Evolutionary conservation across 2,113 vertebrate species (phyloP).

Genomic region (Phalacrocorax pelagicus): DNA sequence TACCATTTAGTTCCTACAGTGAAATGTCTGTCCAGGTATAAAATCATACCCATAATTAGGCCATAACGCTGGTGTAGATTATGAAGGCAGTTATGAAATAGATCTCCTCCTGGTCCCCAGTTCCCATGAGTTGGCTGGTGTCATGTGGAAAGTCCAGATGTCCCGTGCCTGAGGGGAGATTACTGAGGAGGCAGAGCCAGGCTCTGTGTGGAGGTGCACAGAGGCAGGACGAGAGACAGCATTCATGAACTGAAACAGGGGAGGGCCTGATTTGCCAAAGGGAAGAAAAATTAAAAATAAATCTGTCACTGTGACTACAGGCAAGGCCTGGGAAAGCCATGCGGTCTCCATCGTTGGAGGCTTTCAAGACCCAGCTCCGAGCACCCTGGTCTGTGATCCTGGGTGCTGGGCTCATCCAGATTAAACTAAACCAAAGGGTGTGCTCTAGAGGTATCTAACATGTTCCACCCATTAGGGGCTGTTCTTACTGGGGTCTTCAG

Average conservation of each 20-base stretch:
- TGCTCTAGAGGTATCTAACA: not conserved
- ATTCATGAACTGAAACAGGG: not conserved
- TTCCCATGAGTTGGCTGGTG: not conserved
- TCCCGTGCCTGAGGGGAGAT: not conserved
- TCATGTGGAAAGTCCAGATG: not conserved
- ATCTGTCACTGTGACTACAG: not conserved
- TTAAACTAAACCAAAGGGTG: not conserved
- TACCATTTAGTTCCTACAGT: not conserved
- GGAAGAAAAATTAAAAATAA: not conserved
- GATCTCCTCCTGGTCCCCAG: not conserved
- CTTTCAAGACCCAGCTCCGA: not conserved
- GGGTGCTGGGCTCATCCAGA: not conserved
- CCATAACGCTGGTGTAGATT: not conserved
- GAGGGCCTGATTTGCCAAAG: not conserved
- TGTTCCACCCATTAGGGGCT: not conserved
- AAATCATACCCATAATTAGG: not conserved
- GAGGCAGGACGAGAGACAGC: not conserved
- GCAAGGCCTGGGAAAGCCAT: not conserved
- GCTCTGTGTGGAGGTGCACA: not conserved
- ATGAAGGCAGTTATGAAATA: not conserved
- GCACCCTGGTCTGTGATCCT: not conserved
- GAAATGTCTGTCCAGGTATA: not conserved
- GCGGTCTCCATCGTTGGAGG: not conserved
- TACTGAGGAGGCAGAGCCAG: not conserved
- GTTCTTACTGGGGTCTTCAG: not conserved